Base-by-base conservation (phyloP, 2,888 invertebrate genomes). In the Andrena trimmerana region DNA sequence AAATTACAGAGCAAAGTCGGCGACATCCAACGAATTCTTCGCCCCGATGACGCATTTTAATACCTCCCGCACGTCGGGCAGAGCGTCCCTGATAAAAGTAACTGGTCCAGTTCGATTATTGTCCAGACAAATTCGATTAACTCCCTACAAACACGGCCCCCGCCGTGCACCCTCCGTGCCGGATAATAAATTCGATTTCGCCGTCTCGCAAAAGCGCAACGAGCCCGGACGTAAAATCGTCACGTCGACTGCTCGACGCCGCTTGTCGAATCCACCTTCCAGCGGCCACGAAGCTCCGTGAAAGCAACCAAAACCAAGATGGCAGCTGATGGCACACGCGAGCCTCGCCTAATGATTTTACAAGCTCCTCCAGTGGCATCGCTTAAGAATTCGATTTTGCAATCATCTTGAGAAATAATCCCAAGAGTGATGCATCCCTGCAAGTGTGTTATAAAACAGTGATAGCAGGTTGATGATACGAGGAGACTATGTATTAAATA, bases 151-250 rank as follows among this genome's bases (percentile, higher is more conserved):
- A 88, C 88, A 85, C 70, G 70, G 29, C 63, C 60, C 75, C 76
- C 50, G 66, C 68, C 54, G 75, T n/a, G 4, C 59, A 70, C 83
- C 80, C 85, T 79, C 73, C 83, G 75, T 70, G 10, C 52, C 68
- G 83, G 92, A 90, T 93, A 94, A 94, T 93, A 92, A 93, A 94
- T 94, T 93, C 92, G 91, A 94, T 94, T 94, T 92, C 88, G 88
- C 88, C 86, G 82, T 89, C 91, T 90, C 90, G 88, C 89, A 92
- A 93, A 93, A 93, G 94, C 93, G 93, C 94, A 93, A 93, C 92
- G 89, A 90, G 85, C 87, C 86, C 65, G 80, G 89, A 87, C 86
- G 75, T 84, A 82, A 82, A 84, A 76, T 83, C 84, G 78, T 78
- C 84, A 75, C 82, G 78, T 85, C 69, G 81, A 60, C 79, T 54